Conservation (phyloP, 2,113 vertebrate genomes). For the Epinephelus cyanopodus region DNA sequence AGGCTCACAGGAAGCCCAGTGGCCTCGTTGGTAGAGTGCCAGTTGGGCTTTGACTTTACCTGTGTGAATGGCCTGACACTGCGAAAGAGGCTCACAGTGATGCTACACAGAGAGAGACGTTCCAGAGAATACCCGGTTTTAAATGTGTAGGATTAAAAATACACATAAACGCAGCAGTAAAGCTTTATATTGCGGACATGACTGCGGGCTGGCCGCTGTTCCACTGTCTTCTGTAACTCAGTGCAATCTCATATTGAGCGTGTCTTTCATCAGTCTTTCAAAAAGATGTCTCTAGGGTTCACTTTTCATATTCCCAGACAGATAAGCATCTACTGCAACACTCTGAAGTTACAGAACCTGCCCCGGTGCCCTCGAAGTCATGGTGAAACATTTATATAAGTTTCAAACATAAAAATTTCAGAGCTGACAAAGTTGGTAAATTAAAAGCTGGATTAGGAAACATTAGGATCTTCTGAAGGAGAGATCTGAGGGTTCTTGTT, state of each 20-base stretch:
- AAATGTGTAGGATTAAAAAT: neutral
- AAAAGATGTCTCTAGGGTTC: neutral
- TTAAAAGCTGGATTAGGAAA: neutral
- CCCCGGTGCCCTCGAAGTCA: no score
- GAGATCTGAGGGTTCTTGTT: neutral
- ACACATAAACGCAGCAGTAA: neutral
- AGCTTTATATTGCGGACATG: neutral
- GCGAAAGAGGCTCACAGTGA: neutral
- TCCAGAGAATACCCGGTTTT: neutral
- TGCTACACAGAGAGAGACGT: neutral
- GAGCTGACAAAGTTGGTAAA: neutral
- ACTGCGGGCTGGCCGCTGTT: neutral
- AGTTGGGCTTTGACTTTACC: conserved; percentile 4
- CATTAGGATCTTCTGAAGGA: neutral
- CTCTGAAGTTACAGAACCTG: no score
- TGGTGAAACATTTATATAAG: neutral
- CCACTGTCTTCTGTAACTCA: neutral
- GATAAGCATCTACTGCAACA: neutral
- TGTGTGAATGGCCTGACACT: conserved; percentile 7
- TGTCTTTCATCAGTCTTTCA: neutral
- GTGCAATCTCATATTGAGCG: neutral
- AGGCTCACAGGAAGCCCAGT: conserved; percentile 30
- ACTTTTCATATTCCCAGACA: neutral
- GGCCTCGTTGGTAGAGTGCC: conserved; percentile 45
- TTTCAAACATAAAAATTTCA: neutral